Conservation (phyloP, 2,113 vertebrate species). For the Willisornis vidua region DNA sequence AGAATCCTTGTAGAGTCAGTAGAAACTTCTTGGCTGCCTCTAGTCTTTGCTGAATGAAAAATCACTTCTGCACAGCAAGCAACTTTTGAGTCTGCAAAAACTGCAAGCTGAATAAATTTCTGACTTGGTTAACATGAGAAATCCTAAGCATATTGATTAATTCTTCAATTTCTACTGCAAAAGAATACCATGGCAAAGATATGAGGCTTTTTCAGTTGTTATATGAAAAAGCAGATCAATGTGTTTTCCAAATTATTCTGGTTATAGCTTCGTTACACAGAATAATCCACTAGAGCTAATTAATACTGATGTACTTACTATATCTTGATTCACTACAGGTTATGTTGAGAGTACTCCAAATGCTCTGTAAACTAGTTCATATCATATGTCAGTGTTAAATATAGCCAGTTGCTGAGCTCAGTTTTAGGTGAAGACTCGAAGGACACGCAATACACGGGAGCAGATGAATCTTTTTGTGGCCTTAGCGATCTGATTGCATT, state of each 20-base stretch:
- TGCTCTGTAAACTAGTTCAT: not conserved
- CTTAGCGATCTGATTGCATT: not conserved
- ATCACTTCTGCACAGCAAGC: not conserved
- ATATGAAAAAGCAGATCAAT: not conserved
- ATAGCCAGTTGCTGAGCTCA: not conserved
- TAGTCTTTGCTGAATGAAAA: not conserved
- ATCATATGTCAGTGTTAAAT: not conserved
- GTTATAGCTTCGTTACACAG: not conserved
- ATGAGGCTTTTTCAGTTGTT: not conserved
- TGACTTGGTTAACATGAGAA: not conserved
- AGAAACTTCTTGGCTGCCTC: not conserved
- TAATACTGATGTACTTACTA: not conserved
- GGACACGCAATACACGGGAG: rapidly evolving
- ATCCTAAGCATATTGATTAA: not conserved
- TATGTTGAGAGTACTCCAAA: not conserved
- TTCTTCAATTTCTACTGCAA: not conserved
- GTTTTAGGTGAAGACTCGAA: not conserved
- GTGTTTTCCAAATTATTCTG: not conserved
- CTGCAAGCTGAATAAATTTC: not conserved
- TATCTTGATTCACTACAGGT: not conserved
- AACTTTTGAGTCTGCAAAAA: not conserved
- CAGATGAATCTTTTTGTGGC: not conserved
- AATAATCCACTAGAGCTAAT: not conserved
- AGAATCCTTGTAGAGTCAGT: not conserved
- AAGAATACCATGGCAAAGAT: not conserved